Percentiles rank a stretch among this genome's conserved stretches.
Evolutionary conservation across 2,888 invertebrate genomes (phyloP).

Genomic region (Neoitamus cyanurus): DNA sequence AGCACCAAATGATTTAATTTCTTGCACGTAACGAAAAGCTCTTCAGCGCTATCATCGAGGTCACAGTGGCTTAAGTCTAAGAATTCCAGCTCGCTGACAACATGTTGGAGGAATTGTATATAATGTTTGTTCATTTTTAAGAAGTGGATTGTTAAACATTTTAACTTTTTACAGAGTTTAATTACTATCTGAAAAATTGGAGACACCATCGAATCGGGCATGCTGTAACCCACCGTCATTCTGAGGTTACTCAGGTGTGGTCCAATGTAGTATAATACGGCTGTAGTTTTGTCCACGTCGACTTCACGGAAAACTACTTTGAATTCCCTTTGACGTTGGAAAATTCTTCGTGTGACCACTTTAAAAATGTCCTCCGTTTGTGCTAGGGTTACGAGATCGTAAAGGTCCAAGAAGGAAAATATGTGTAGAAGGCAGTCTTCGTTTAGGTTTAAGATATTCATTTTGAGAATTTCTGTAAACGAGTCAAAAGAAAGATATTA

Average conservation of each 20-base stretch:
- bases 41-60: neutral
- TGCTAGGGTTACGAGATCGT: neutral
- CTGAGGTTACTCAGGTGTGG: neutral
- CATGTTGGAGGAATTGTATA: neutral
- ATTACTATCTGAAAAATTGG: neutral
- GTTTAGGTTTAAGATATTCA: conserved; percentile 10
- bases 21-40: neutral
- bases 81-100: neutral
- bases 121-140: neutral
- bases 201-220: neutral
- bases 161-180: neutral
- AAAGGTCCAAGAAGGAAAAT: neutral
- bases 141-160: neutral
- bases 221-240: conserved; percentile 8
- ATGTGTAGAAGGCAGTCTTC: conserved; percentile 20
- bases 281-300: conserved; percentile 17
- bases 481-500: too few relatives aligned
- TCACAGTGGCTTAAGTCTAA: conserved; percentile 16
- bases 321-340: neutral
- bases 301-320: neutral
- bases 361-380: neutral
- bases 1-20: conserved; percentile 2
- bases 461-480: too few relatives aligned
- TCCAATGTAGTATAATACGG: neutral
- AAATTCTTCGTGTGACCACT: neutral